These are phyloP conservation scores for Melanocharis versteri DNA, from an alignment of 2,113 vertebrate genomes.

Conservation along the genomic window DNA sequence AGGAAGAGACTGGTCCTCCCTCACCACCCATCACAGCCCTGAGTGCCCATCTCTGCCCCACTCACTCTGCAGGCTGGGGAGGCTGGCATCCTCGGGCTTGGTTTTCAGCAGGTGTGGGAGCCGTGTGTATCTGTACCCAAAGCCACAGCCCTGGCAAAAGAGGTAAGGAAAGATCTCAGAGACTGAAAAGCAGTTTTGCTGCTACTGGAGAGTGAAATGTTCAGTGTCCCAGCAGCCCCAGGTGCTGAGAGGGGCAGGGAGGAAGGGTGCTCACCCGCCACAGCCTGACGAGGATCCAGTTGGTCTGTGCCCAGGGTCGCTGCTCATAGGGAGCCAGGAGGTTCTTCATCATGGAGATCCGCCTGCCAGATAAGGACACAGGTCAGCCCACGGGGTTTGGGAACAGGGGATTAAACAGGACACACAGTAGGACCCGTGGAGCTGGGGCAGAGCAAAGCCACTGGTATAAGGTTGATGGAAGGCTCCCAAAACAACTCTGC, in stretches of 20 bases:
- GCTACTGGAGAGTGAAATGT: neutral
- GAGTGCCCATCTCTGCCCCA: neutral
- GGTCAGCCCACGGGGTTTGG: neutral
- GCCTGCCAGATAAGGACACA: conserved; percentile 63
- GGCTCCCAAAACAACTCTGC: neutral
- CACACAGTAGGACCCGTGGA: neutral
- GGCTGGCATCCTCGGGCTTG: conserved; percentile 94
- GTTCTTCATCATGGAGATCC: conserved; percentile 95
- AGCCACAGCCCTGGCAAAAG: conserved; percentile 87
- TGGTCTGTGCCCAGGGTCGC: conserved; percentile 98
- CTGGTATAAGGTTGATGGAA: neutral
- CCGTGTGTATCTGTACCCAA: conserved; percentile 96
- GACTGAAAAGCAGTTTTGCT: neutral
- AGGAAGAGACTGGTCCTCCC: neutral
- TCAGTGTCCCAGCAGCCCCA: neutral
- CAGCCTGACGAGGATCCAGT: conserved; percentile 97
- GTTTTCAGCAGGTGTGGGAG: conserved; percentile 95
- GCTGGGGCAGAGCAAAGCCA: neutral
- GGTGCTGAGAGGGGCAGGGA: neutral
- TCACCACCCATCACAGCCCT: neutral
- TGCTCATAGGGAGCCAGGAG: conserved; percentile 96
- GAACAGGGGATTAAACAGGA: neutral
- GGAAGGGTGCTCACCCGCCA: conserved; percentile 83
- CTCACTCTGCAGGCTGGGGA: conserved; percentile 97
- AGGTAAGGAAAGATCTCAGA: neutral